These are phyloP conservation scores for Bugulina stolonifera DNA, from an alignment of 2,888 invertebrate genomes.

Conservation along the genomic window DNA sequence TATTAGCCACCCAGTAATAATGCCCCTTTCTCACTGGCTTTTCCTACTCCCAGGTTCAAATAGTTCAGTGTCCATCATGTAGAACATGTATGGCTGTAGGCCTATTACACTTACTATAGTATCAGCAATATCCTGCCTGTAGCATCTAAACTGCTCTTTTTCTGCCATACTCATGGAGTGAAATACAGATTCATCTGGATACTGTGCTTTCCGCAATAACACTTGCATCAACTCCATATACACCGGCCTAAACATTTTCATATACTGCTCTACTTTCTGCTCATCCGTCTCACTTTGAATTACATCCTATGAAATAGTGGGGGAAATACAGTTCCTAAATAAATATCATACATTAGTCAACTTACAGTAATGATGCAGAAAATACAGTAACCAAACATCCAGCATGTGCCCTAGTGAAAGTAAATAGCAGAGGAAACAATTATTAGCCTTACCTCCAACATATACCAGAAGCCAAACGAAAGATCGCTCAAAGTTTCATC, in stretches of 20 bases:
- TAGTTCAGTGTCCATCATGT: too few relatives aligned
- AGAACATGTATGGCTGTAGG: too few relatives aligned
- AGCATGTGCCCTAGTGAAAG: too few relatives aligned
- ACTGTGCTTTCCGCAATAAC: conserved; percentile 72
- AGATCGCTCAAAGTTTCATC: conserved; percentile 81
- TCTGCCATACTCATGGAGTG: conserved; percentile 63
- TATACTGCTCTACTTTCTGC: conserved; percentile 35
- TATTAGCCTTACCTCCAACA: conserved; percentile 74
- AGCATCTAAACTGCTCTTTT: conserved; percentile 77
- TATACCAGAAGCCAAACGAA: conserved; percentile 85
- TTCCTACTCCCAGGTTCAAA: too few relatives aligned
- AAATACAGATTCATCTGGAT: conserved; percentile 62
- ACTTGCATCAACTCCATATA: conserved; percentile 72
- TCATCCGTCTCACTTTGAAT: conserved; percentile 57
- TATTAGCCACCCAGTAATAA: too few relatives aligned
- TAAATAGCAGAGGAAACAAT: too few relatives aligned
- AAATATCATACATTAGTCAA: too few relatives aligned
- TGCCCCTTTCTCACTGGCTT: too few relatives aligned
- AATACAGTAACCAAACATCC: too few relatives aligned
- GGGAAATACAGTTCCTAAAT: too few relatives aligned
- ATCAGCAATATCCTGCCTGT: conserved; percentile 78
- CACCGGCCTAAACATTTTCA: conserved; percentile 66
- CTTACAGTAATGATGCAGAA: too few relatives aligned
- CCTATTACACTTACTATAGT: conserved; percentile 70
- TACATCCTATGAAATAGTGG: too few relatives aligned